A percentile compares a stretch with the other conserved stretches of the same genome.
Conservation (phyloP, 2,888 invertebrate genomes). For the Eudasyphora cyanicolor region DNA sequence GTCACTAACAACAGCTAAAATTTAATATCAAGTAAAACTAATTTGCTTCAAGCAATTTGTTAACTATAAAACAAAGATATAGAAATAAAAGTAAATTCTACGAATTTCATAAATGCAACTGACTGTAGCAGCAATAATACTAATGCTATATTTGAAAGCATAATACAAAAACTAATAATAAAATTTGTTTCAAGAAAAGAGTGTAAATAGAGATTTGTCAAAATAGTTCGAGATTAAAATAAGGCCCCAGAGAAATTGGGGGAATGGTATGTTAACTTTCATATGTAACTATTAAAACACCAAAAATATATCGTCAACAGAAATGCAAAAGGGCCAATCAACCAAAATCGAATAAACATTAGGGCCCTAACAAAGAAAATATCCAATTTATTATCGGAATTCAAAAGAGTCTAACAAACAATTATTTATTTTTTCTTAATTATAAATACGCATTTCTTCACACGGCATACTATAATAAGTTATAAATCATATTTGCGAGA, state of each 20-base stretch:
- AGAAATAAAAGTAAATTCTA: constrained; percentile 17
- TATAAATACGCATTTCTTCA: no score
- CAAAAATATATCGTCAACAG: no score
- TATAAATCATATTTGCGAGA: no score
- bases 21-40: constrained; percentile 1
- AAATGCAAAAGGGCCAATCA: no score
- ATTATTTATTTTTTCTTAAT: no score
- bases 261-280: neutral
- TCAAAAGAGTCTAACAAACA: no score
- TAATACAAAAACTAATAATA: neutral
- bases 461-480: no score
- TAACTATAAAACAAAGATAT: constrained; percentile 34
- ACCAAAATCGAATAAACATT: no score
- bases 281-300: no score
- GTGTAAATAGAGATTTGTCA: neutral
- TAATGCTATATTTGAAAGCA: neutral
- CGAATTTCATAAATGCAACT: constrained; percentile 52
- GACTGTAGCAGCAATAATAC: constrained; percentile 8
- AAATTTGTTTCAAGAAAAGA: neutral
- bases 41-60: constrained; percentile 37
- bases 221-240: neutral
- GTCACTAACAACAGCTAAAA: neutral
- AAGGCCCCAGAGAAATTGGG: no score
- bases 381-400: no score
- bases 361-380: no score